Percentiles rank a stretch among this genome's conserved stretches.
These are phyloP conservation scores for Champsocephalus gunnari DNA, from an alignment of 2,797 vertebrate genomes.

Conservation along the genomic window DNA sequence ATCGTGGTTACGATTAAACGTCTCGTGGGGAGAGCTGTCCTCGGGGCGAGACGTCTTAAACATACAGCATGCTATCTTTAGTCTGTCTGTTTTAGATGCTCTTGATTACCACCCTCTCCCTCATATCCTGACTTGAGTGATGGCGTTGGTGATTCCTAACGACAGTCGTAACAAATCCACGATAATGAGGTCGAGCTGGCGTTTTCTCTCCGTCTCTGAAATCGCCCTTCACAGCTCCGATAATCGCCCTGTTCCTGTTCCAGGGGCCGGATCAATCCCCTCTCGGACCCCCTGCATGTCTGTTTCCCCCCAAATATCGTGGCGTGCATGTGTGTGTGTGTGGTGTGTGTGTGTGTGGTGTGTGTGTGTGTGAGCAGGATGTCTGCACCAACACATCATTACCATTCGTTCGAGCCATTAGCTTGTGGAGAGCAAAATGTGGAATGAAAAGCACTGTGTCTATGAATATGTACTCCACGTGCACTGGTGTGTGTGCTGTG, in stretches of 20 bases:
- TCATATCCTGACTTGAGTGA: slow-evolving; percentile 89
- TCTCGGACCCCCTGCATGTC: slow-evolving; percentile 52
- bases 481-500: slow-evolving; percentile 52
- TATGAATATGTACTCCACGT: slow-evolving; percentile 58
- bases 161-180: slow-evolving; percentile 98
- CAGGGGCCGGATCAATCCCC: slow-evolving; percentile 62
- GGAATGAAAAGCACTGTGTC: slow-evolving; percentile 62
- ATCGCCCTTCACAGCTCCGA: slow-evolving; percentile 80
- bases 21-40: slow-evolving; percentile 41
- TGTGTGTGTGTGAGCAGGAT: slow-evolving; percentile 67
- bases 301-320: no score
- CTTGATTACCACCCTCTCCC: slow-evolving; percentile 59
- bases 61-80: slow-evolving; percentile 23
- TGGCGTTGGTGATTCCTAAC: slow-evolving; percentile 93
- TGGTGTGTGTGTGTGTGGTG: slow-evolving; percentile 34
- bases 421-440: slow-evolving; percentile 60
- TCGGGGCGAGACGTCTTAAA: slow-evolving; percentile 13
- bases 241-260: slow-evolving; percentile 58
- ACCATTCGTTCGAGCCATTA: slow-evolving; percentile 71
- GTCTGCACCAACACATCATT: slow-evolving; percentile 73
- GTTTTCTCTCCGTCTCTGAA: slow-evolving; percentile 55
- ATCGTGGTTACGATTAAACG: slow-evolving; percentile 33
- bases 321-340: slow-evolving; percentile 34
- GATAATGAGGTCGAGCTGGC: slow-evolving; percentile 97
- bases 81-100: slow-evolving; percentile 61